These are phyloP conservation scores for Pseudomyrmex concolor DNA, from an alignment of 1,140 invertebrate genomes.

Conservation along the genomic window DNA sequence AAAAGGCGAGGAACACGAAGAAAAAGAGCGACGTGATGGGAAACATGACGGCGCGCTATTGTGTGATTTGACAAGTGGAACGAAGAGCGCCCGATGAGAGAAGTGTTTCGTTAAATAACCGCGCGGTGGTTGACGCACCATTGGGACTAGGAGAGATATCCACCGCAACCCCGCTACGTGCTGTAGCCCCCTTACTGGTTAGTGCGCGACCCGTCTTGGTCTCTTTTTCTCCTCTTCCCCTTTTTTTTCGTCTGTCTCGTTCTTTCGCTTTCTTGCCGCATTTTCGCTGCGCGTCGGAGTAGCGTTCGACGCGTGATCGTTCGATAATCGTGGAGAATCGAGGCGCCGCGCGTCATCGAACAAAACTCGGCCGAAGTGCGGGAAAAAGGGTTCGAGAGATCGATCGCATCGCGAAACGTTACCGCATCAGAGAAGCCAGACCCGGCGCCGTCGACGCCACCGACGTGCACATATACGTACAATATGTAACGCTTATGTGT, in stretches of 20 bases:
- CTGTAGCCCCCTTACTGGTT: constrained; percentile 11
- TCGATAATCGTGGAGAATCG: constrained; percentile 21
- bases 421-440: constrained; percentile 25
- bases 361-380: constrained; percentile 6
- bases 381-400: constrained; percentile 36
- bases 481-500: background rate
- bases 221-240: background rate
- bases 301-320: constrained; percentile 47
- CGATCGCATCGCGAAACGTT: constrained; percentile 23
- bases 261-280: background rate
- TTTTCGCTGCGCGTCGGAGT: constrained; percentile 48
- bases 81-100: constrained; percentile 60
- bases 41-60: constrained; percentile 64
- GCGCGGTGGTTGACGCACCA: constrained; percentile 53
- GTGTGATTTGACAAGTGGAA: constrained; percentile 76
- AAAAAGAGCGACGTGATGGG: constrained; percentile 5
- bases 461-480: background rate
- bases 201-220: constrained; percentile 25
- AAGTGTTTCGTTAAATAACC: constrained; percentile 64
- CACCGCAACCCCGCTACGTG: constrained; percentile 28
- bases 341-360: constrained; percentile 46
- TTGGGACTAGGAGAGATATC: constrained; percentile 43
- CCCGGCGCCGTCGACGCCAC: constrained; percentile 38
- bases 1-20: constrained; percentile 20
- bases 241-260: background rate